phyloP scores from a whole-genome alignment of 2,797 vertebrate species.

The Lerista edwardsae region DNA sequence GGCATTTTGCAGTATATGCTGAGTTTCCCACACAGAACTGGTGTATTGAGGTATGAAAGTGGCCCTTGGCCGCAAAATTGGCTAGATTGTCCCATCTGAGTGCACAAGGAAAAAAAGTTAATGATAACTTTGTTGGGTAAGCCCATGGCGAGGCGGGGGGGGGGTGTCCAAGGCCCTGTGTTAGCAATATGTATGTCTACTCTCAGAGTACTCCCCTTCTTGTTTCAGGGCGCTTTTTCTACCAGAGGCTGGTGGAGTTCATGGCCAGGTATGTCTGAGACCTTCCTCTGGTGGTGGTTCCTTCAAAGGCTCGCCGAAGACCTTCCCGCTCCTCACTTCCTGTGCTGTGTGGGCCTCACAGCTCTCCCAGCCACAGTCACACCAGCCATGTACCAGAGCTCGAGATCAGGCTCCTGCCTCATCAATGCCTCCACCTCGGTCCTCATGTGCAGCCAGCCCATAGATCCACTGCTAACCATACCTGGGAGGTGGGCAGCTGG shows the following conservation, averaged over 20 bases:
- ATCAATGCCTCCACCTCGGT: too few species aligned
- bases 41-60: neutral
- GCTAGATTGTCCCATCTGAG: neutral
- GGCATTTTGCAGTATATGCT: too few species aligned
- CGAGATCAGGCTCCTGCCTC: too few species aligned
- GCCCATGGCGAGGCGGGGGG: too few species aligned
- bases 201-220: neutral
- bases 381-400: too few species aligned
- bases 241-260: constrained; percentile 94
- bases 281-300: too few species aligned
- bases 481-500: too few species aligned
- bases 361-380: neutral
- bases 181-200: too few species aligned
- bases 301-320: neutral
- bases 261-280: constrained; percentile 89
- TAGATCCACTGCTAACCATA: too few species aligned
- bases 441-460: too few species aligned
- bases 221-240: constrained; percentile 90
- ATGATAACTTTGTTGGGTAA: too few species aligned
- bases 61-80: neutral
- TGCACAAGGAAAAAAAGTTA: neutral
- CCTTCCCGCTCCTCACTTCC: too few species aligned
- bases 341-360: neutral
- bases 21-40: neutral
- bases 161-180: neutral